Conservation (phyloP, 2,113 vertebrate species). For the Brachirus orientalis region DNA sequence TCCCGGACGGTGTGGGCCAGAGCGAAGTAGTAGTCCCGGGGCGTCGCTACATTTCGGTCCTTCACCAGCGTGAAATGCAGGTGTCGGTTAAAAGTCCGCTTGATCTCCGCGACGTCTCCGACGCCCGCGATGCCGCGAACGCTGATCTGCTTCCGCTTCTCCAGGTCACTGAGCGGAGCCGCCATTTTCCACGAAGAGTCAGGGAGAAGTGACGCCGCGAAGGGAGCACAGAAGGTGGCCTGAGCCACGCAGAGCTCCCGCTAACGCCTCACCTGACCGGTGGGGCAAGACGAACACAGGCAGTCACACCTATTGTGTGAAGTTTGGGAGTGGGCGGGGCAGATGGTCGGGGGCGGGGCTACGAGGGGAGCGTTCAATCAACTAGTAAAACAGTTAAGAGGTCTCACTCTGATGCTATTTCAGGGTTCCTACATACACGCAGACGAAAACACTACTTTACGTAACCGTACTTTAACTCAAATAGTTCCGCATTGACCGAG, state of each 20-base stretch:
- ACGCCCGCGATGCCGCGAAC: constrained; percentile 90
- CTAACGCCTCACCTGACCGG: background rate
- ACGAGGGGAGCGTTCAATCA: background rate
- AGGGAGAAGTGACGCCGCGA: background rate
- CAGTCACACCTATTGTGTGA: background rate
- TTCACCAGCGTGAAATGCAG: constrained; percentile 92
- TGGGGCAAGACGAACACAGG: background rate
- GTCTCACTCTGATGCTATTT: background rate
- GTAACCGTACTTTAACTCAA: too few relatives aligned
- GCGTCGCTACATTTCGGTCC: constrained; percentile 90
- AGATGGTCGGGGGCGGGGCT: background rate
- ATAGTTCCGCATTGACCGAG: too few relatives aligned
- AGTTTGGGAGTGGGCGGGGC: background rate
- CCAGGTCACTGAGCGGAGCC: constrained; percentile 88
- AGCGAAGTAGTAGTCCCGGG: constrained; percentile 91
- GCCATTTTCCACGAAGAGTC: constrained; percentile 75
- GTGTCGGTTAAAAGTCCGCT: constrained; percentile 91
- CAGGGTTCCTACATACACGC: background rate
- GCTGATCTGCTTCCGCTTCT: constrained; percentile 90
- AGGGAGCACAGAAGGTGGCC: background rate
- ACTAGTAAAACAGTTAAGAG: background rate
- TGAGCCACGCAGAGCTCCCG: background rate
- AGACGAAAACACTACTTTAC: background rate
- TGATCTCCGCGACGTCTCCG: constrained; percentile 89
- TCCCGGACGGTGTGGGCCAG: constrained; percentile 92